These are phyloP conservation scores for Lepus americanus DNA, from an alignment of 2,113 vertebrate genomes.

Conservation along the genomic window DNA sequence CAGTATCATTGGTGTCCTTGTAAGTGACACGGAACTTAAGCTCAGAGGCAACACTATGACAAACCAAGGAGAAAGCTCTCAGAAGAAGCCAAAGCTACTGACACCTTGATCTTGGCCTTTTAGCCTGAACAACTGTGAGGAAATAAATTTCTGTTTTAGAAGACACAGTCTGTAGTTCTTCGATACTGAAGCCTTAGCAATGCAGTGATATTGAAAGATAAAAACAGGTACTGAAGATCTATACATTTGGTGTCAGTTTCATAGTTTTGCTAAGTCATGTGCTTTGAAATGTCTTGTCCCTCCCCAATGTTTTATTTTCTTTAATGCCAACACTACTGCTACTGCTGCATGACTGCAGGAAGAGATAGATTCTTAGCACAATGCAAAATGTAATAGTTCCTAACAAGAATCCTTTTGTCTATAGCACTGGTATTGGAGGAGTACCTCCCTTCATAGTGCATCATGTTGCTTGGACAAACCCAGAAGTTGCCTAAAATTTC, in stretches of 20 bases:
- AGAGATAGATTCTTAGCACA: neutral
- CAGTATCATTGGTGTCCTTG: fast-evolving
- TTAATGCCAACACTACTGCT: neutral
- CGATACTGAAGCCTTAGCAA: neutral
- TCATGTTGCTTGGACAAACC: neutral
- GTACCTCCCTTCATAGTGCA: neutral
- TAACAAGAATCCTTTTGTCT: neutral
- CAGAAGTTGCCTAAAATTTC: neutral
- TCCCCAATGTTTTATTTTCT: neutral
- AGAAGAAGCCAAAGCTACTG: neutral
- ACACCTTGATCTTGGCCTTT: too few species aligned
- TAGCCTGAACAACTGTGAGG: neutral
- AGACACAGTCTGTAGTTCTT: neutral
- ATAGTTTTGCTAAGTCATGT: neutral
- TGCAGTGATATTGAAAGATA: neutral
- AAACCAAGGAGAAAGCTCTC: neutral
- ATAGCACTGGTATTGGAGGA: neutral
- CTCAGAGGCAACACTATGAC: fast-evolving
- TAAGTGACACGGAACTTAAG: neutral
- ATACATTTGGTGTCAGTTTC: neutral
- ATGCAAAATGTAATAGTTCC: neutral
- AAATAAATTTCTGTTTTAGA: neutral
- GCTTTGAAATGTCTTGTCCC: neutral
- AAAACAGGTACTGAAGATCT: fast-evolving
- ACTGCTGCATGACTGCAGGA: neutral